Evolutionary conservation across 2,888 invertebrate genomes (phyloP).

Genomic region (Drosophila nr. medialis): DNA sequence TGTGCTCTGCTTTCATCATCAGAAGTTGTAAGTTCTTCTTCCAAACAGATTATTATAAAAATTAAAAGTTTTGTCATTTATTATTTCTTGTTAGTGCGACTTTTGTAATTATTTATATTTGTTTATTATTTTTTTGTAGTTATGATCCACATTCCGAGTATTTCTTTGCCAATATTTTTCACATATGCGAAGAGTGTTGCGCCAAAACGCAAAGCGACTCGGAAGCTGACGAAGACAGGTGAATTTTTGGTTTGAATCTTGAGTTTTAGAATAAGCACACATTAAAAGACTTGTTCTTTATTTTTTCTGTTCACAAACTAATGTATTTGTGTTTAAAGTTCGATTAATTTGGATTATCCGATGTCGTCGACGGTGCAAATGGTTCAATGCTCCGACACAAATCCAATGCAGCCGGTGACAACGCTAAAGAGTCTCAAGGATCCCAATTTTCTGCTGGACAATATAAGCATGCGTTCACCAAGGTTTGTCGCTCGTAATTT

Average conservation of each 20-base stretch:
- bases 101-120: constrained; percentile 11
- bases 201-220: constrained; percentile 53
- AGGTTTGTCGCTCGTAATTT: constrained; percentile 66
- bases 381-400: constrained; percentile 87
- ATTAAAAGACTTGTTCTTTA: neutral
- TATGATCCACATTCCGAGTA: constrained; percentile 88
- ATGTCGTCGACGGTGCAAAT: constrained; percentile 86
- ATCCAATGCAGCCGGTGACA: constrained; percentile 86
- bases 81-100: constrained; percentile 12
- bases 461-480: constrained; percentile 83
- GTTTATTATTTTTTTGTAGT: constrained; percentile 74
- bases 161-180: constrained; percentile 90
- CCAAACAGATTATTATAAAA: neutral
- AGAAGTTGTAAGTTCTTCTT: constrained; percentile 89
- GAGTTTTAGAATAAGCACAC: neutral
- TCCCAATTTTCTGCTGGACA: constrained; percentile 84
- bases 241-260: constrained; percentile 42
- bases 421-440: constrained; percentile 87
- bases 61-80: constrained; percentile 1
- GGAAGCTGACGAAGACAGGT: constrained; percentile 67
- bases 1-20: constrained; percentile 91
- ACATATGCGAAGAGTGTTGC: constrained; percentile 88
- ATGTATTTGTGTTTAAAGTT: constrained; percentile 35
- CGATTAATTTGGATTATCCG: constrained; percentile 73
- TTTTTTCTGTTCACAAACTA: neutral